These are phyloP conservation scores for Drosophila ficusphila DNA, from an alignment of 1,140 invertebrate species.

Conservation along the genomic window DNA sequence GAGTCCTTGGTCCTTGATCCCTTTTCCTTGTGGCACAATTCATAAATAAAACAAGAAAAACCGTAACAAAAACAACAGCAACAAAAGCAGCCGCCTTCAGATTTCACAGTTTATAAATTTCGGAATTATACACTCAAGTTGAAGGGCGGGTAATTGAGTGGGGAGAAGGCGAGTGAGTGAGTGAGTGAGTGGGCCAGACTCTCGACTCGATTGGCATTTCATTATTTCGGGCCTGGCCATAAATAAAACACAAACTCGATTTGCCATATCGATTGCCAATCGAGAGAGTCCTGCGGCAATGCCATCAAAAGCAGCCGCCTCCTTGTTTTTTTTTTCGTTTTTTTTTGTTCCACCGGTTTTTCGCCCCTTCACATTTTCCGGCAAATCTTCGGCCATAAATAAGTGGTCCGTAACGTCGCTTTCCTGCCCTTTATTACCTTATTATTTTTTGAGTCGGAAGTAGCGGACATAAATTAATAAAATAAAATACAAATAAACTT, in stretches of 20 bases:
- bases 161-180: too few species aligned
- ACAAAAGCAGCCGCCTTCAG: constrained; percentile 31
- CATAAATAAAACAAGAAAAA: constrained; percentile 58
- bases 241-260: constrained; percentile 68
- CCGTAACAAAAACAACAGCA: constrained; percentile 30
- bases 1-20: constrained; percentile 3
- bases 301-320: constrained; percentile 60
- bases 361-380: neutral
- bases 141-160: constrained; percentile 25
- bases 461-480: constrained; percentile 48
- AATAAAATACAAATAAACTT: constrained; percentile 63
- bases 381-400: constrained; percentile 68
- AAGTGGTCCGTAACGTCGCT: constrained; percentile 30
- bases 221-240: constrained; percentile 57
- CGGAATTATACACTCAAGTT: constrained; percentile 58
- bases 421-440: constrained; percentile 67
- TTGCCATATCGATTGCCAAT: constrained; percentile 55
- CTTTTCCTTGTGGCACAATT: constrained; percentile 12
- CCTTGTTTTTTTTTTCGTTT: constrained; percentile 24
- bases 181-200: constrained; percentile 41
- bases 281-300: constrained; percentile 8
- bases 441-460: constrained; percentile 9
- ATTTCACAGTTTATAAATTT: constrained; percentile 76
- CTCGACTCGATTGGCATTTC: constrained; percentile 81
- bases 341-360: too few species aligned